Evolutionary conservation across 2,797 vertebrate genomes (phyloP), one percentile per base, ranked within the genome.

Genomic region (Alfaro cultratus): DNA sequence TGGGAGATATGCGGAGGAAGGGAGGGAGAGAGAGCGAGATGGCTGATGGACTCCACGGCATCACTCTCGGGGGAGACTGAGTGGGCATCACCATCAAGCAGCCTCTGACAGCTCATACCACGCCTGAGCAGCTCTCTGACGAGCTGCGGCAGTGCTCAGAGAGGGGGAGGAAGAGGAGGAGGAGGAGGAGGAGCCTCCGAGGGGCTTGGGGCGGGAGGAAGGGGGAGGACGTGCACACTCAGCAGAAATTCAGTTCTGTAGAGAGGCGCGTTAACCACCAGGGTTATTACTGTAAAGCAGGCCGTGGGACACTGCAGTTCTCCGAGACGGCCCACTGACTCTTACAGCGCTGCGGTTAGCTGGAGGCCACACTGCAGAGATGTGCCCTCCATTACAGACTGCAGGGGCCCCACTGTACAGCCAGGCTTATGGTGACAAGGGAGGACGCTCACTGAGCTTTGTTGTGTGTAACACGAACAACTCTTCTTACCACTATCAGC

Each of bases 91-190:
- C 91, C 93, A 95, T 95, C 95, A 95, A 96, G 93, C 94, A 95
- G 92, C 93, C 81, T 75, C 91, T 96, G 96, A 96, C 96, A 96
- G 95, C 95, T 96, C 95, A 96, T 96, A 95, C 94, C 95, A 96
- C 92, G 95, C 93, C 94, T 95, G 95, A 94, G 89, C 94, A 90
- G 88, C 91, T 94, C 93, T 89, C 89, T 94, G 94, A 96, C 87
- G 90, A 91, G 91, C 91, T 90, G 89, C 80, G 76, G 90, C 77
- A 81, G 83, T 82, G 79, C 1, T 39, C 82, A 57, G 64, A 67
- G 80, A 73, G 49, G 78, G 1, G 31, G 31, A 46, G 47, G 47
- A 5, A 6, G 39, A 67, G 41, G 36, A 81, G 45, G 46, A 46
- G 34, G 34, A 43, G 13, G 46, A 67, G 43, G 36, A 83, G 49